phyloP scores from a whole-genome alignment of 2,797 vertebrate species.

The Eulemur rubriventer region DNA sequence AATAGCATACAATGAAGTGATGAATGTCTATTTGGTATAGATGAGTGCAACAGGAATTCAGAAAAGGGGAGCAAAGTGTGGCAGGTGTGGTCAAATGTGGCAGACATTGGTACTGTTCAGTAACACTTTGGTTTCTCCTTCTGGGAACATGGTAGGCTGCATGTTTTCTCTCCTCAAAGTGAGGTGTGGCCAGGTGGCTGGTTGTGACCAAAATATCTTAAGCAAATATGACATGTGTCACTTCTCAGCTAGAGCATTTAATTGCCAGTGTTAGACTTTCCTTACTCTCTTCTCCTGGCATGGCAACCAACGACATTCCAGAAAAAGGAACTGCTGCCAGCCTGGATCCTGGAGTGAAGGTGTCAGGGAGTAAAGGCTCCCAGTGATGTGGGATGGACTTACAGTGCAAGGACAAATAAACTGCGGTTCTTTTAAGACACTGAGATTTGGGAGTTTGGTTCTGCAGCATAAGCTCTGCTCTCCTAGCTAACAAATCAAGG shows the following conservation, averaged over 20 bases:
- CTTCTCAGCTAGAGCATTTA: not conserved
- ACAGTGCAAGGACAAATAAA: not conserved
- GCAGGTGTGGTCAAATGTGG: no score
- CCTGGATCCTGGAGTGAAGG: not conserved
- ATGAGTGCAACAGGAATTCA: not conserved
- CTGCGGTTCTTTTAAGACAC: not conserved
- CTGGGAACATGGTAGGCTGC: not conserved
- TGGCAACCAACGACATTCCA: not conserved
- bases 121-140: not conserved
- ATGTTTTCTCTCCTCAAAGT: not conserved
- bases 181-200: not conserved
- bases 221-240: not conserved
- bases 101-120: not conserved
- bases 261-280: not conserved
- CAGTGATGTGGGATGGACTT: not conserved
- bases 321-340: not conserved
- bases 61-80: not conserved
- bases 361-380: no score
- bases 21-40: not conserved
- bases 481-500: not conserved
- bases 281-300: not conserved
- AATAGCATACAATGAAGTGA: not conserved
- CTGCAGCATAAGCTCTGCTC: not conserved
- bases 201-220: not conserved
- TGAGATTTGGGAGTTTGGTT: not conserved